Base-by-base conservation (phyloP, 1,140 invertebrate genomes). In the Frieseomelitta varia region DNA sequence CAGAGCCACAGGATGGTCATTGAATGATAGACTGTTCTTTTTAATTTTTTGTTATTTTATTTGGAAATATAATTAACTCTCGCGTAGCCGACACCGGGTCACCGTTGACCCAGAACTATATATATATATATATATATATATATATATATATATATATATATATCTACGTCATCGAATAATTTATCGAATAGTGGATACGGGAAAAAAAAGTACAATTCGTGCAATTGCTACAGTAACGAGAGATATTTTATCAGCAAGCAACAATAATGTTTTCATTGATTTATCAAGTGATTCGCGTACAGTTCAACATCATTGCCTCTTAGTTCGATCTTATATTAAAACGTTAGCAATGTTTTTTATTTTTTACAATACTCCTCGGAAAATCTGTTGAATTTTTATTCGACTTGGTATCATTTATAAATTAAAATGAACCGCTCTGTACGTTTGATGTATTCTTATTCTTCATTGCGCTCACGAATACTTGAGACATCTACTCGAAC, bases 211-310 rank as follows among this genome's bases (percentile, higher is more conserved):
- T 47, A 47, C 21, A 24, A 39, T 39, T 24, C 24, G 21, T 71
- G 39, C 10, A 47, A 47, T 47, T 39, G 19, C 1, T 71, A 15
- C 21, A 47, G 39, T 21, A 71, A 71, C 47, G 14, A 71, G 15
- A 71, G 68, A 71, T 71, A 71, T 47, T 47, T 71, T 47, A 47
- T 71, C 24, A 71, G 21, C 14, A 14, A 71, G 47, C 24, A 71
- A 71, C 39, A 15, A 6, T 47, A 14, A 39, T 19, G 24, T 47
- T 30, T 24, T 24, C 21, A 39, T 12, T 39, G 68, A 47, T 47
- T 12, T 71, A 71, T 47, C 34, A 21, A 71, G 15, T 71, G 68
- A 71, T 71, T 39, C 11, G 47, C 24, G 4, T 71, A 47, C 15
- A 47, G 68, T 39, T 47, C 68, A 71, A 10, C 4, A 47, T 47